phyloP scores from a whole-genome alignment of 2,888 invertebrate genomes.

The Phoenoteleia sp. region DNA sequence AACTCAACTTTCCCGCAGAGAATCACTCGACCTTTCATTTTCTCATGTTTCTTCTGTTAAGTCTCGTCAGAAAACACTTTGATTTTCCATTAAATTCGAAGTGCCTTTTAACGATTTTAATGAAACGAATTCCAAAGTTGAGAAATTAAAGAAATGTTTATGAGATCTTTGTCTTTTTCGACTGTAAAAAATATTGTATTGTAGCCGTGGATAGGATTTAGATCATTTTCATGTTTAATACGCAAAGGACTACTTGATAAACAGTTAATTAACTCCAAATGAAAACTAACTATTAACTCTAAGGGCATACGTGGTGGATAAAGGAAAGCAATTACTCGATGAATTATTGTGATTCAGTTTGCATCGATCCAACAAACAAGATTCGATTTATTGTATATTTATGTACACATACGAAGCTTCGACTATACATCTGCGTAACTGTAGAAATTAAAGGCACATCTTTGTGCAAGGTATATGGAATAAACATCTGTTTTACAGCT shows the following conservation, averaged over 20 bases:
- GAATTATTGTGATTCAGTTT: conserved; percentile 84
- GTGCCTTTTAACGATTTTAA: conserved; percentile 61
- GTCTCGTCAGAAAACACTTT: conserved; percentile 39
- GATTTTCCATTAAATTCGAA: conserved; percentile 58
- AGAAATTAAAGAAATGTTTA: conserved; percentile 55
- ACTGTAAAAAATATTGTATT: conserved; percentile 66
- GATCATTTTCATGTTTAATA: conserved; percentile 77
- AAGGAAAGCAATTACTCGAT: conserved; percentile 61
- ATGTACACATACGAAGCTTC: conserved; percentile 46
- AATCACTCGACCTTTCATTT: conserved; percentile 5
- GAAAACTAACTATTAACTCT: conserved; percentile 39
- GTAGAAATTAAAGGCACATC: conserved; percentile 18
- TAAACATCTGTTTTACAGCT: not conserved
- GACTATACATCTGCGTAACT: conserved; percentile 11
- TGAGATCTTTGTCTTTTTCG: conserved; percentile 56
- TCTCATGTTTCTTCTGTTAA: not conserved
- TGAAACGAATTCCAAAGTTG: conserved; percentile 62
- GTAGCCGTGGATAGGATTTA: conserved; percentile 75
- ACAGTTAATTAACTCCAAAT: conserved; percentile 41
- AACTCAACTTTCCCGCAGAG: conserved; percentile 49
- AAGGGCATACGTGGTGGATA: conserved; percentile 54
- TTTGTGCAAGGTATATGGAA: not conserved
- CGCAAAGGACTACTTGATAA: conserved; percentile 45
- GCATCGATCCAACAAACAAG: conserved; percentile 77
- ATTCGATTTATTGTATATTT: conserved; percentile 34